A percentile compares a stretch with the other conserved stretches of the same genome.
These are phyloP conservation scores for Campoplex nolae DNA, from an alignment of 2,888 invertebrate species.

Conservation along the genomic window DNA sequence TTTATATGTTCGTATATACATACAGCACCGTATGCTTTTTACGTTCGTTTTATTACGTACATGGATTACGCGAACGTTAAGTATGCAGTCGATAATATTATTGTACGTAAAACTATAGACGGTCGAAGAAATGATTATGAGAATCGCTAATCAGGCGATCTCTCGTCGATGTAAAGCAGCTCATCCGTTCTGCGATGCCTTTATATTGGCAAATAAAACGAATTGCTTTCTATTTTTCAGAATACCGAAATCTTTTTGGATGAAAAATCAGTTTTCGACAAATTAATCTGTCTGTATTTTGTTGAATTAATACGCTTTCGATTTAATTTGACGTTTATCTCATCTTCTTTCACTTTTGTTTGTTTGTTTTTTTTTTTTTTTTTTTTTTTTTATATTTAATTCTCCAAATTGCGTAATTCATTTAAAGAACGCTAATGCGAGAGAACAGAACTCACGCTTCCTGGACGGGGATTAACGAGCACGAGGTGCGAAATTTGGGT, in stretches of 20 bases:
- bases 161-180: not conserved
- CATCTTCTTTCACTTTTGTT: not conserved
- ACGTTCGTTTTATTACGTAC: not conserved
- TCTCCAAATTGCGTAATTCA: not conserved
- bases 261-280: not conserved
- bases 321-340: not conserved
- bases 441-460: constrained; percentile 6
- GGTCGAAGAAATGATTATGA: not conserved
- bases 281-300: not conserved
- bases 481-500: constrained; percentile 19
- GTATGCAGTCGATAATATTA: not conserved
- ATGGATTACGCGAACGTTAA: not conserved
- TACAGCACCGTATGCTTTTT: not conserved
- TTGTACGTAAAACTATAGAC: not conserved
- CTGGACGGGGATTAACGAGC: constrained; percentile 14
- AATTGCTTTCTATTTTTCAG: not conserved
- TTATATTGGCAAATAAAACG: not conserved
- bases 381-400: not conserved
- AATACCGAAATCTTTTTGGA: not conserved
- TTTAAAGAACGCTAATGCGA: not conserved
- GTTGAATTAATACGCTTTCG: not conserved
- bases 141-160: not conserved
- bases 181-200: not conserved
- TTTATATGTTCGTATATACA: not conserved
- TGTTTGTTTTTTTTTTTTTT: not conserved